These are phyloP conservation scores for Drosophila serrata DNA, from an alignment of 1,140 invertebrate species.

Conservation along the genomic window DNA sequence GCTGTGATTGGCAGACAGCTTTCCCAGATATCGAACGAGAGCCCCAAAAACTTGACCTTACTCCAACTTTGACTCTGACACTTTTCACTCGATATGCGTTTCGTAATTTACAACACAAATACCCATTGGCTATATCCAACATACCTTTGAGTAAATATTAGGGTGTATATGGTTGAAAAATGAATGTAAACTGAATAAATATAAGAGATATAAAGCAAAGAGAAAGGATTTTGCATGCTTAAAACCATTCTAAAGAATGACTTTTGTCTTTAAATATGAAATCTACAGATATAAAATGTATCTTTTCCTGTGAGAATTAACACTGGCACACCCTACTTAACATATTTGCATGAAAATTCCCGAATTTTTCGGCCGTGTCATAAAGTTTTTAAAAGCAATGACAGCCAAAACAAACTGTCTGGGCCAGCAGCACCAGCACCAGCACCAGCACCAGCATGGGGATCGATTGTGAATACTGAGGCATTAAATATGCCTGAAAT, in stretches of 20 bases:
- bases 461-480: constrained; percentile 31
- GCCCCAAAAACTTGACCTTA: constrained; percentile 66
- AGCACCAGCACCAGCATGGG: constrained; percentile 13
- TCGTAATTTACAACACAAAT: constrained; percentile 55
- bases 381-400: constrained; percentile 71
- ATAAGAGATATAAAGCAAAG: background rate
- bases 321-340: constrained; percentile 15
- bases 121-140: constrained; percentile 5
- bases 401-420: constrained; percentile 39
- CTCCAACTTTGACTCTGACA: constrained; percentile 45
- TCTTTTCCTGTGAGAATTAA: background rate
- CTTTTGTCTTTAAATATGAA: too few relatives aligned
- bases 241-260: too few relatives aligned
- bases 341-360: constrained; percentile 63
- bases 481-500: constrained; percentile 47
- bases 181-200: background rate
- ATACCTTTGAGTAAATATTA: constrained; percentile 11
- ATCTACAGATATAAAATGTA: background rate
- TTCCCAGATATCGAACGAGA: constrained; percentile 18
- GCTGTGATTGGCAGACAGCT: constrained; percentile 67
- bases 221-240: too few relatives aligned
- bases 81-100: constrained; percentile 62
- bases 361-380: constrained; percentile 51
- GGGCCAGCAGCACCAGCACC: constrained; percentile 11
- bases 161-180: background rate